Conservation (phyloP, 2,113 vertebrate species). For the Stigmatopora nigra region DNA sequence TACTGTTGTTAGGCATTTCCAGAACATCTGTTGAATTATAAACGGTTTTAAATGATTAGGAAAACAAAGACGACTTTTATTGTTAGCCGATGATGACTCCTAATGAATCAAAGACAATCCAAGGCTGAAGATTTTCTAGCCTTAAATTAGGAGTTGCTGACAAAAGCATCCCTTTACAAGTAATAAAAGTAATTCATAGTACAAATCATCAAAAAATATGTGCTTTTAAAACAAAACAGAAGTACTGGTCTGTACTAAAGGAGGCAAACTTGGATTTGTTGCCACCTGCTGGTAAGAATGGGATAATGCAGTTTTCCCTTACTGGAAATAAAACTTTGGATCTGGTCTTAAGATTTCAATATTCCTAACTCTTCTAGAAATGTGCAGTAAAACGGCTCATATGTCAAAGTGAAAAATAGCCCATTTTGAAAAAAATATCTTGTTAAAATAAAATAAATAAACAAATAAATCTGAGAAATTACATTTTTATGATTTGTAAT, state of each 20-base stretch:
- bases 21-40: not conserved
- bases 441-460: too few relatives aligned
- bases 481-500: too few relatives aligned
- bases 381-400: not conserved
- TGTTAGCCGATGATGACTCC: not conserved
- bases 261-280: constrained; percentile 4
- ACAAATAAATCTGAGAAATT: too few relatives aligned
- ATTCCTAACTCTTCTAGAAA: not conserved
- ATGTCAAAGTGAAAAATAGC: not conserved
- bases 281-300: constrained; percentile 37
- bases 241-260: not conserved
- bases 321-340: not conserved
- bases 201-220: not conserved
- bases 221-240: not conserved
- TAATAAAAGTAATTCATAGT: not conserved
- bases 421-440: too few relatives aligned
- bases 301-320: not conserved
- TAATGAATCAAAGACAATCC: not conserved
- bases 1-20: not conserved
- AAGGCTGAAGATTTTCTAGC: not conserved
- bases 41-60: not conserved
- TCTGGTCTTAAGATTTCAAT: not conserved
- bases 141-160: not conserved
- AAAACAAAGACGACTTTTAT: not conserved
- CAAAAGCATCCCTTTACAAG: not conserved